Base-by-base conservation (phyloP, 2,888 invertebrate species). In the Antheraea assamensis region DNA sequence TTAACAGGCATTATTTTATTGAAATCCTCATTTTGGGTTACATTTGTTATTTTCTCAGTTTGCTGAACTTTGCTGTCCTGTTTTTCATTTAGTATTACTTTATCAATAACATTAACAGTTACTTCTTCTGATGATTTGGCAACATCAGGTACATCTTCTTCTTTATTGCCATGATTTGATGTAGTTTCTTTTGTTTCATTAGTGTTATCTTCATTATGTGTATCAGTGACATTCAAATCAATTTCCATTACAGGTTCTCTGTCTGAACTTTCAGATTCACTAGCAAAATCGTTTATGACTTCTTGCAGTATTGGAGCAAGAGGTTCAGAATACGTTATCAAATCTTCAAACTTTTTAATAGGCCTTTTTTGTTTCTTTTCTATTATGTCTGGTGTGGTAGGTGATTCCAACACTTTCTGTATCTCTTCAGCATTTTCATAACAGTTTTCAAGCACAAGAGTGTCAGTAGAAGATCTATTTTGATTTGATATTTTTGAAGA, bases 381-480 rank as follows among this genome's bases (percentile, higher is more conserved):
- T 76, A 74, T 73, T 72, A 31, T 42, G n/a, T 66, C 73, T 73
- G 72, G 58, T n/a, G 71, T 68, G 7, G 47, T 70, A 35, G 84
- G 80, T 24, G 86, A 83, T 78, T 89, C 89, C 68, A 88, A 78
- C 15, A 83, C 90, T 73, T 78, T 88, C 77, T 81, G 83, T 74
- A 90, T 83, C 27, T 91, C 91, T 76, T 91, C 89, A 74, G 87
- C 87, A 74, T 83, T 88, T 76, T 90, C 86, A 79, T 89, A 89
- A 77, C 86, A 90, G 49, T 82, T 83, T 42, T 90, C 90, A 75
- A 92, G 78, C 74, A 93, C 85, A 49, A 91, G 80, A 70, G 92
- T 93, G 58, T 94, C 94, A 76, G 88, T 88, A 73, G 94, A 93
- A 75, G 89, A 89, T 88, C 92, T 90, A 82, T 79, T 82, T 80